These are phyloP conservation scores for Euwallacea similis DNA, from an alignment of 1,140 invertebrate species.

Conservation along the genomic window DNA sequence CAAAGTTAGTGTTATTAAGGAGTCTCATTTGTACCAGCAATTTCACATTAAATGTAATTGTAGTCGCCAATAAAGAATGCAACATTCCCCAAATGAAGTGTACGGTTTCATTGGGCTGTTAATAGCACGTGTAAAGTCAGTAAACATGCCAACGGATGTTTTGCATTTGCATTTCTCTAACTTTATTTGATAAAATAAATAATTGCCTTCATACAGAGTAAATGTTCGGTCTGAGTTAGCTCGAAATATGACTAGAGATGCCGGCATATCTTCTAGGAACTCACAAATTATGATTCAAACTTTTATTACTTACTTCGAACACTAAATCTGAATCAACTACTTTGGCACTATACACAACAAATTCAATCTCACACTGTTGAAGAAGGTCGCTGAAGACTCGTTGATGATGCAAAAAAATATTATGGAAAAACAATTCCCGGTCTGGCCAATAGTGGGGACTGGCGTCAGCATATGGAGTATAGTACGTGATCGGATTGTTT, in stretches of 20 bases:
- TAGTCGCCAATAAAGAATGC: background rate
- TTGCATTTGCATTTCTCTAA: conserved; percentile 22
- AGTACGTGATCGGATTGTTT: conserved; percentile 27
- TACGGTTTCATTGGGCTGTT: conserved; percentile 19
- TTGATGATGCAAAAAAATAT: conserved; percentile 32
- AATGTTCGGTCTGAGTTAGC: background rate
- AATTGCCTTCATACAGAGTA: background rate
- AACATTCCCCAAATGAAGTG: background rate
- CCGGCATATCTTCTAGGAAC: background rate
- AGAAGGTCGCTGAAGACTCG: background rate
- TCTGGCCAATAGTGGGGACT: conserved; percentile 32
- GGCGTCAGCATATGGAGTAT: conserved; percentile 30
- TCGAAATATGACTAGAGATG: background rate
- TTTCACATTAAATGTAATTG: too few relatives aligned
- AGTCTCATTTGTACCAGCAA: background rate
- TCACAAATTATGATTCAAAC: too few relatives aligned
- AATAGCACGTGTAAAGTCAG: conserved; percentile 27
- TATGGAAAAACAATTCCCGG: conserved; percentile 35
- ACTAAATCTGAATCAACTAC: too few relatives aligned
- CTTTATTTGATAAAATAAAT: conserved; percentile 27
- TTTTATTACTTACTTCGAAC: too few relatives aligned
- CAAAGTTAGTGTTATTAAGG: conserved; percentile 3
- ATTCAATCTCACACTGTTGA: conserved; percentile 5
- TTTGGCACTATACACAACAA: background rate
- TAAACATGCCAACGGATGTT: conserved; percentile 29